phyloP scores from a whole-genome alignment of 2,888 invertebrate genomes.

The Creontiades dilutus region DNA sequence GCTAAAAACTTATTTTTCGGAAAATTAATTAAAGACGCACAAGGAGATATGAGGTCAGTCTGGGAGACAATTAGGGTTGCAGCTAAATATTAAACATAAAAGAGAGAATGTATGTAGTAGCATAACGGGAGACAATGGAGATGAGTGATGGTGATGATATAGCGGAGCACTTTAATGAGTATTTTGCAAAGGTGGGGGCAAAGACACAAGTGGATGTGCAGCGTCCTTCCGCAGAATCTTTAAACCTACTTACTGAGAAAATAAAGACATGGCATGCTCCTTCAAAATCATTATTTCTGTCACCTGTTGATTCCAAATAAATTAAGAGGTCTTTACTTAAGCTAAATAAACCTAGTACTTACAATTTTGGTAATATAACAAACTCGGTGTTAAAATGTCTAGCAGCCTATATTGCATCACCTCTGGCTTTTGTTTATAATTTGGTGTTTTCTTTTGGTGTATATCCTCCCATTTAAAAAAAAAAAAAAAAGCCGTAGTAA shows the following conservation, averaged over 20 bases:
- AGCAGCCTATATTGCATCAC: constrained; percentile 38
- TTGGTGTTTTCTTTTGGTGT: constrained; percentile 1
- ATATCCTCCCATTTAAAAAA: background rate
- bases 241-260: background rate
- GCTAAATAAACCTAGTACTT: background rate
- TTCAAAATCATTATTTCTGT: too few species aligned
- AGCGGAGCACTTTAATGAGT: constrained; percentile 17
- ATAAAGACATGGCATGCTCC: background rate
- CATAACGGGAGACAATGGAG: too few species aligned
- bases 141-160: background rate
- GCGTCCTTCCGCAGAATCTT: background rate
- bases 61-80: too few species aligned
- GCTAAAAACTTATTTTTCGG: constrained; percentile 32
- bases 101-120: too few species aligned
- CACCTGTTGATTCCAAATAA: background rate
- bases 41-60: background rate
- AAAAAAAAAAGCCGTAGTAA: background rate
- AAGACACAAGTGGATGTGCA: background rate
- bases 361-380: constrained; percentile 18
- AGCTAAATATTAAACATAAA: too few species aligned
- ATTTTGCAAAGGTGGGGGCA: background rate
- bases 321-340: background rate
- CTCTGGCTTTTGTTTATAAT: background rate
- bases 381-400: constrained; percentile 8
- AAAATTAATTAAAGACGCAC: background rate